Percentiles rank a stretch among this genome's conserved stretches.
These are phyloP conservation scores for Henicopernis longicauda DNA, from an alignment of 2,113 vertebrate species.

Conservation along the genomic window DNA sequence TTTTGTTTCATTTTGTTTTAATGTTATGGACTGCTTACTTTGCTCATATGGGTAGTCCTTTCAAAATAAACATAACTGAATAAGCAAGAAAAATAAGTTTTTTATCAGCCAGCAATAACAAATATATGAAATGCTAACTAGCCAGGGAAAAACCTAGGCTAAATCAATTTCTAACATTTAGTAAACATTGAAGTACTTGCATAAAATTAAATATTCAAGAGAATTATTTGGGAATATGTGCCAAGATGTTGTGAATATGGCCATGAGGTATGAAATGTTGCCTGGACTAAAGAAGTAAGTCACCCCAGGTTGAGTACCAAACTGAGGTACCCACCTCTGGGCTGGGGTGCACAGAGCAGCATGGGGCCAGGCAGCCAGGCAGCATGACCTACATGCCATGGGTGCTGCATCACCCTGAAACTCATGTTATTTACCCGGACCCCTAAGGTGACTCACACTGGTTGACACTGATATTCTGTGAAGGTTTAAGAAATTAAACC, in stretches of 20 bases:
- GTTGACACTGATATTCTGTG: background rate
- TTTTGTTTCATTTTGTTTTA: background rate
- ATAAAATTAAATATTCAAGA: slow-evolving; percentile 44
- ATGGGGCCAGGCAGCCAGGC: background rate
- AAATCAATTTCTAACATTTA: slow-evolving; percentile 55
- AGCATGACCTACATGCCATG: background rate
- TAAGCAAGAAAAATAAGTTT: background rate
- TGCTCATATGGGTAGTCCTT: background rate
- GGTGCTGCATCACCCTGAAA: too few relatives aligned
- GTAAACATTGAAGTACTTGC: slow-evolving; percentile 43
- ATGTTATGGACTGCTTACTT: background rate
- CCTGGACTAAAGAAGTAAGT: background rate
- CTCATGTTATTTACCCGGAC: accelerated
- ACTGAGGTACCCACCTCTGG: background rate
- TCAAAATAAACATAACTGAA: background rate
- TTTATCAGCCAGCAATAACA: background rate
- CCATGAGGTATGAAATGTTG: background rate
- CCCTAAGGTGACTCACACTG: background rate
- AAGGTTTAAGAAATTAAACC: background rate
- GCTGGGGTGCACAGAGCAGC: background rate
- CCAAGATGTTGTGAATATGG: background rate
- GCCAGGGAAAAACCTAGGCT: slow-evolving; percentile 24
- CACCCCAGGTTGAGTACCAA: background rate
- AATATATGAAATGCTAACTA: slow-evolving; percentile 18
- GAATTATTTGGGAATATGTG: slow-evolving; percentile 32